Evolutionary conservation across 1,140 invertebrate genomes (phyloP), one percentile per base, ranked within the genome.

Genomic region (Leptonema lineaticorne): DNA sequence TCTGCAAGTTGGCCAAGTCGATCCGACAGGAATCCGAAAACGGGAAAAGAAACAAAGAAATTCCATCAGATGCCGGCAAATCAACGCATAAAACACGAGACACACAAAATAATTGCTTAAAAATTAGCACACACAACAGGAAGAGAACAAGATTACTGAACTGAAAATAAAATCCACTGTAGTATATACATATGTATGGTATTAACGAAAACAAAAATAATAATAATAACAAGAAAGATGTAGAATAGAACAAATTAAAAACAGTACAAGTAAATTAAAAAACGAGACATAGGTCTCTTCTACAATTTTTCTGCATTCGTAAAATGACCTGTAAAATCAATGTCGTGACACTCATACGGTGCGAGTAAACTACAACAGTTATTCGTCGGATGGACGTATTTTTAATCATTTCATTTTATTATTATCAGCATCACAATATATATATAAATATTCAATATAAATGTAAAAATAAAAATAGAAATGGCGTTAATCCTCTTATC

Each of bases 1-100:
- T 92, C 92, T 93, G 85, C 83, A 16, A 37, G 76, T 75, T 77
- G 69, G 11, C 9, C 20, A 57, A n/a, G 46, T 24, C 18, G 27
- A 64, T 62, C 62, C 45, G 41, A 46, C 16, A 28, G 16, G 66
- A 59, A 18, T 18, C 9, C 50, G 9, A 53, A 24, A 26, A 53
- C 6, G n/a, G 7, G 18, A 4, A 24, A 66, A 62, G 69, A 66
- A 66, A 57, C 59, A 70, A 58, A 73, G 59, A 14, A 41, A 50
- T 26, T 64, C 29, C 18, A 24, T 59, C 50, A 57, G 64, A 67
- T 16, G 16, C 28, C 50, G 64, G 20, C 9, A 57, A 59, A 18
- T 46, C 30, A 8, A 26, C 50, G 60, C 67, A n/a, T n/a, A n/a
- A n/a, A n/a, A n/a, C n/a, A 24, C 50, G 68, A 45, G 46, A 48